These are phyloP conservation scores for Blastobasis adustella DNA, from an alignment of 2,888 invertebrate genomes.

Conservation along the genomic window DNA sequence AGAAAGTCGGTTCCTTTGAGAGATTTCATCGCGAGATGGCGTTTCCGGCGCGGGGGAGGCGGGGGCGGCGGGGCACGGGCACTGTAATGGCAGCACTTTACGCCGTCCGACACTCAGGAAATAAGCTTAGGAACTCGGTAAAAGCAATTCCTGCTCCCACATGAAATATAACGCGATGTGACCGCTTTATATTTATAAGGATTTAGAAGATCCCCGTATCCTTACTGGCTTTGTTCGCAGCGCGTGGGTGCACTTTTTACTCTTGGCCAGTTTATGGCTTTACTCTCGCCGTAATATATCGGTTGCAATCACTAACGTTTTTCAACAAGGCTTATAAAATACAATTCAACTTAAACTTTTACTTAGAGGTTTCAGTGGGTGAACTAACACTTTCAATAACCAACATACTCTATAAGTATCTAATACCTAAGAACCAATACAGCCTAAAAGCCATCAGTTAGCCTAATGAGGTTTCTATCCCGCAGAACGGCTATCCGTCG, in stretches of 20 bases:
- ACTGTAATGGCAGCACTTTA: slow-evolving; percentile 70
- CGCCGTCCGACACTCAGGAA: slow-evolving; percentile 67
- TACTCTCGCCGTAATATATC: too few species aligned
- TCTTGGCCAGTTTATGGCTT: too few species aligned
- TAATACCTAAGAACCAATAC: too few species aligned
- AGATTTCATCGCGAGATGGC: slow-evolving; percentile 28
- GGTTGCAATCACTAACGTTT: too few species aligned
- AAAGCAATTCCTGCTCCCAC: slow-evolving; percentile 69
- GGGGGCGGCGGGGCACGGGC: slow-evolving; percentile 25
- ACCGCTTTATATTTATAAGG: slow-evolving; percentile 70
- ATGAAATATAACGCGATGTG: slow-evolving; percentile 69
- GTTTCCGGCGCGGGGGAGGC: slow-evolving; percentile 32
- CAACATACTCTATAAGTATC: too few species aligned
- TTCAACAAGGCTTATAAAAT: too few species aligned
- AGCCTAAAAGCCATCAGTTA: too few species aligned
- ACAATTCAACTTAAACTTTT: too few species aligned
- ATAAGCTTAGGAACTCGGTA: slow-evolving; percentile 73
- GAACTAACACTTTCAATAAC: too few species aligned
- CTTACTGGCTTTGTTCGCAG: slow-evolving; percentile 32
- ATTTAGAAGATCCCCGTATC: slow-evolving; percentile 54
- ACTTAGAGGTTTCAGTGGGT: too few species aligned
- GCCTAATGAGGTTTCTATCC: slow-evolving; percentile 30
- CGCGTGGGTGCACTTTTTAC: too few species aligned
- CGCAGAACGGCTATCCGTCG: slow-evolving; percentile 97
- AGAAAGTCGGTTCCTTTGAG: slow-evolving; percentile 62